Base-by-base conservation (phyloP, 2,113 vertebrate species). In the Coregonus clupeaformis region DNA sequence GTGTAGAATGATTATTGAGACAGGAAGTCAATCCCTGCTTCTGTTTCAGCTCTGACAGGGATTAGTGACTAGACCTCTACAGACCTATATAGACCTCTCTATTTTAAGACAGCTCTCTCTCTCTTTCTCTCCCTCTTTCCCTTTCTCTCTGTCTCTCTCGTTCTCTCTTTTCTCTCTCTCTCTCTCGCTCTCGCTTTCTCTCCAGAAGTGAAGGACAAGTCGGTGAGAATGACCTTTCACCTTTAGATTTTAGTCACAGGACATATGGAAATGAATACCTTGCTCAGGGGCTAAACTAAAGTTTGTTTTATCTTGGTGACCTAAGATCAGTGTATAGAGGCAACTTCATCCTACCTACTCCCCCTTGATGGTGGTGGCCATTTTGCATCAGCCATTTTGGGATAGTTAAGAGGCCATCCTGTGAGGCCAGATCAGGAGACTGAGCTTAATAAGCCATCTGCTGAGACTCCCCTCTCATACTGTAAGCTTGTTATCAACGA, bases 11-110 rank as follows among this genome's bases (percentile, higher is more conserved):
- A 49, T 49, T 49, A 1, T 16, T 49, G 47, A 49, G 13, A 16
- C 47, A 49, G 47, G 0, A 49, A 49, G 47, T 42, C 57, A 25
- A 25, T 45, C 27, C 67, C 80, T 87, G 74, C 87, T 89, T 68
- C 22, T 69, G 55, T 62, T 77, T 30, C 78, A n/a, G n/a, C n/a
- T n/a, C n/a, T n/a, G n/a, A n/a, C n/a, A n/a, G n/a, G n/a, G n/a
- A 80, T 86, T 84, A 82, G 55, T 70, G 57, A 72, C 24, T 73
- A 72, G 57, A 71, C 6, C 42, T 79, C 80, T 64, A 76, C 68
- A 30, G 71, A 27, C 73, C 72, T 57, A 63, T 49, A 49, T 49
- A 16, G 47, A 49, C 47, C 55, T n/a, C 49, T 80, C 73, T 77
- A 76, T 77, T 83, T 80, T 82, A 79, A 80, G 76, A 73, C 66